These are phyloP conservation scores for Galemys pyrenaicus DNA, from an alignment of 2,113 vertebrate genomes.

Conservation along the genomic window DNA sequence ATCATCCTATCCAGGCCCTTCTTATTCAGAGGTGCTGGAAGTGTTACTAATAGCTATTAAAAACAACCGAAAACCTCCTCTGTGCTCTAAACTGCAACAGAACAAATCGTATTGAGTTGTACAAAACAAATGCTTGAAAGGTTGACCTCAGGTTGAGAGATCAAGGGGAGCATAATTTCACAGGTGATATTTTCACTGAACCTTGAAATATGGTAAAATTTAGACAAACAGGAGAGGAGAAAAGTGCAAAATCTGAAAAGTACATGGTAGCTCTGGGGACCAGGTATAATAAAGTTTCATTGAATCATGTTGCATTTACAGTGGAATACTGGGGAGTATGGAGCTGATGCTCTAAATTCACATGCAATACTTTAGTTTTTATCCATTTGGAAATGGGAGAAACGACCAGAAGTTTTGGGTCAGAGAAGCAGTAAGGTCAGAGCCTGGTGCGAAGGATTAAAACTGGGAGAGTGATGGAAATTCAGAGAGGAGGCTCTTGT, in stretches of 20 bases:
- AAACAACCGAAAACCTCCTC: not conserved
- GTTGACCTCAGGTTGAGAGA: not conserved
- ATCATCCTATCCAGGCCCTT: too few species aligned
- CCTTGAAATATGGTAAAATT: not conserved
- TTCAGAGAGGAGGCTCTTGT: not conserved
- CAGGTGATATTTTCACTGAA: slow-evolving; percentile 28
- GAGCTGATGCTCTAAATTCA: not conserved
- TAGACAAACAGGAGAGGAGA: not conserved
- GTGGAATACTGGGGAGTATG: not conserved
- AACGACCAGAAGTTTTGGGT: not conserved
- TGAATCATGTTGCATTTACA: not conserved
- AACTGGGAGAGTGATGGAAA: not conserved
- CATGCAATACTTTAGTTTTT: not conserved
- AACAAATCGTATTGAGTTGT: not conserved
- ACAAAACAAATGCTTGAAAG: not conserved
- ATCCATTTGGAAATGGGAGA: not conserved
- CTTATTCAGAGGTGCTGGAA: too few species aligned
- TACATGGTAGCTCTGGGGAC: not conserved
- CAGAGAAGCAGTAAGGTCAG: not conserved
- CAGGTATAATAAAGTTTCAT: not conserved
- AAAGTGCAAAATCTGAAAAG: not conserved
- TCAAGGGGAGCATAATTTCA: slow-evolving; percentile 19
- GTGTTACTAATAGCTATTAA: not conserved
- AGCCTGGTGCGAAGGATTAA: not conserved
- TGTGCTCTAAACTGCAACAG: not conserved